These are phyloP conservation scores for Enteromius treurensis DNA, from an alignment of 2,797 vertebrate species.

Conservation along the genomic window DNA sequence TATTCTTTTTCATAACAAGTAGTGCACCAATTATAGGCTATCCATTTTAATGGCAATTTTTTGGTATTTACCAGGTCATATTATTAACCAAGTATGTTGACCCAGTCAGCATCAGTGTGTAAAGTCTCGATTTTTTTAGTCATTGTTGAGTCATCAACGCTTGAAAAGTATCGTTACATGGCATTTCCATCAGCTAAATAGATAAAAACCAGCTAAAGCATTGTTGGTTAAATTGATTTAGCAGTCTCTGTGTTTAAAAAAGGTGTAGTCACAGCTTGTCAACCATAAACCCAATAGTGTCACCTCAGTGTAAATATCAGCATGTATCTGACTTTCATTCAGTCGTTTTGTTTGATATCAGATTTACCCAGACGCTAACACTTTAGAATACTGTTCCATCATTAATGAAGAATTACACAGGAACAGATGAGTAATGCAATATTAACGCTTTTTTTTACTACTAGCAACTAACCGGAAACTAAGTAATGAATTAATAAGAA, in stretches of 20 bases:
- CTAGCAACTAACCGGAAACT: background rate
- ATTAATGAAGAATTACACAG: background rate
- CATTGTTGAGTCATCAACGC: background rate
- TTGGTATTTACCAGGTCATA: background rate
- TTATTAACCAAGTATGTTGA: background rate
- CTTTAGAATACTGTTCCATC: background rate
- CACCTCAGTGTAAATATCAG: background rate
- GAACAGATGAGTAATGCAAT: background rate
- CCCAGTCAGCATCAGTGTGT: background rate
- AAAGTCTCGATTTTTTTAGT: background rate
- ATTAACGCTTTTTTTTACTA: background rate
- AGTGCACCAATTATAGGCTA: background rate
- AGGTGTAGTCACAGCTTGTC: background rate
- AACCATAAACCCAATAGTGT: background rate
- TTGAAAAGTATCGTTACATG: background rate
- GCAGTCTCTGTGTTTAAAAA: background rate
- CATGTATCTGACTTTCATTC: background rate
- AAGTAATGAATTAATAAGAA: background rate
- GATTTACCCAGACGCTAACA: background rate
- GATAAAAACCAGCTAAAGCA: background rate
- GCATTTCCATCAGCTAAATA: background rate
- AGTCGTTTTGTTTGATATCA: background rate
- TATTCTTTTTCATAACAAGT: background rate
- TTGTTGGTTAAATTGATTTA: background rate
- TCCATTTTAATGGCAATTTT: background rate